Base-by-base conservation (phyloP, 2,113 vertebrate genomes). In the Gallinago undulata region DNA sequence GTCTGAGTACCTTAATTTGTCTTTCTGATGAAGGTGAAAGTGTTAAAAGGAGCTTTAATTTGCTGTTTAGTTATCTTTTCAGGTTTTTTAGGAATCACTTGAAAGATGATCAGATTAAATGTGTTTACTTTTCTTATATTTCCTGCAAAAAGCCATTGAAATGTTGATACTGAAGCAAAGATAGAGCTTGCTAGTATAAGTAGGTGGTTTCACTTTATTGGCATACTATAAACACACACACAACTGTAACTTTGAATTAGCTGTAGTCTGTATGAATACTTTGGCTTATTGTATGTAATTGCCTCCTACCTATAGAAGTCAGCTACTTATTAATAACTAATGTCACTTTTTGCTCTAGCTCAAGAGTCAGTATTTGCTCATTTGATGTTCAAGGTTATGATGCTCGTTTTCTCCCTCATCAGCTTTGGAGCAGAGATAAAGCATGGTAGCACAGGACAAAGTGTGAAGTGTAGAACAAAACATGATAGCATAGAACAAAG, bases 1-100 rank as follows among this genome's bases (percentile, higher is more conserved):
- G 43, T 39, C 91, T 89, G 95, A 94, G 45, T 92, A 76, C 50
- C 50, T 87, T 82, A 79, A 87, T 95, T 96, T 83, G n/a, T 85
- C 62, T 91, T 75, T 89, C 50, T 69, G 55, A 80, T 1, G 2
- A 84, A 92, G 70, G 81, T 87, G 67, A 91, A 91, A 69, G 23
- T 89, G 80, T 95, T 94, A 94, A 96, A 84, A 77, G 39, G 19
- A 91, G n/a, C 5, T 76, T 79, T 76, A 79, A 79, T 77, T 89
- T 92, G 33, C 50, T 76, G 11, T 59, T 94, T 48, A 60, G 35
- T 50, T 82, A 22, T 79, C 45, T 45, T 91, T 93, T 59, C 53
- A 59, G 23, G 4, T 28, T 64, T 87, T 70, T 57, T 69, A 79
- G 48, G 39, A 73, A 73, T 85, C 24, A 11, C 5, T 59, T 84